These are phyloP conservation scores for Oscheius sp. DNA, from an alignment of 2,888 invertebrate species.

Conservation along the genomic window DNA sequence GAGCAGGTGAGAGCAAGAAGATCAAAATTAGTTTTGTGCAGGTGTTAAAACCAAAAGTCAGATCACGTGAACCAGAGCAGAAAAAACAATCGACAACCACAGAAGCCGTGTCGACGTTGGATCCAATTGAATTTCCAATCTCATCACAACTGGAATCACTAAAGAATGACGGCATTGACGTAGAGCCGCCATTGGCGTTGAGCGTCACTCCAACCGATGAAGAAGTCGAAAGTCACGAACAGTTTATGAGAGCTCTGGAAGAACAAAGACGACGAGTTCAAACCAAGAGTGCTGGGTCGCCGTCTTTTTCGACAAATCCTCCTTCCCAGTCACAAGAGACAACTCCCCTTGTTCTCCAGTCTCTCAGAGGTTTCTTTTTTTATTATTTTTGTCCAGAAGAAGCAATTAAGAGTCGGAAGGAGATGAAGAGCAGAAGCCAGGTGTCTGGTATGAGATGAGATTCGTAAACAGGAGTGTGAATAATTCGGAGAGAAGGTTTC, in stretches of 20 bases:
- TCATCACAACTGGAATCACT: conserved; percentile 39
- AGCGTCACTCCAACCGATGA: conserved; percentile 17
- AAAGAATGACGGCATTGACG: conserved; percentile 7
- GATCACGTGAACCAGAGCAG: background rate
- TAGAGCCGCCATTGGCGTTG: conserved; percentile 17
- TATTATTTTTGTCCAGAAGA: background rate
- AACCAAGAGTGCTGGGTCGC: background rate
- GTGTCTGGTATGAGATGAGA: conserved; percentile 26
- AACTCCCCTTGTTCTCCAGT: background rate
- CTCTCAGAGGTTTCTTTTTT: background rate
- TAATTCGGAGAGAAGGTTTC: background rate
- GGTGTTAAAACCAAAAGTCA: conserved; percentile 18
- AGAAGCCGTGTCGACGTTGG: background rate
- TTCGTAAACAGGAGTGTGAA: background rate
- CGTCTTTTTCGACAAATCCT: background rate
- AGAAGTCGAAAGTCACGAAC: conserved; percentile 17
- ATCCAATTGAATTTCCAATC: conserved; percentile 48
- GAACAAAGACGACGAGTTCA: background rate
- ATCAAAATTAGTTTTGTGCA: background rate
- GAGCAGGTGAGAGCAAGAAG: conserved; percentile 5
- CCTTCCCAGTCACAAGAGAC: background rate
- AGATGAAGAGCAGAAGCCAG: conserved; percentile 9
- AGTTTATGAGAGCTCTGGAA: conserved; percentile 19
- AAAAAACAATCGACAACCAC: background rate
- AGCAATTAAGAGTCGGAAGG: background rate